Base-by-base conservation (phyloP, 2,797 vertebrate species). In the Austrolebias charrua region DNA sequence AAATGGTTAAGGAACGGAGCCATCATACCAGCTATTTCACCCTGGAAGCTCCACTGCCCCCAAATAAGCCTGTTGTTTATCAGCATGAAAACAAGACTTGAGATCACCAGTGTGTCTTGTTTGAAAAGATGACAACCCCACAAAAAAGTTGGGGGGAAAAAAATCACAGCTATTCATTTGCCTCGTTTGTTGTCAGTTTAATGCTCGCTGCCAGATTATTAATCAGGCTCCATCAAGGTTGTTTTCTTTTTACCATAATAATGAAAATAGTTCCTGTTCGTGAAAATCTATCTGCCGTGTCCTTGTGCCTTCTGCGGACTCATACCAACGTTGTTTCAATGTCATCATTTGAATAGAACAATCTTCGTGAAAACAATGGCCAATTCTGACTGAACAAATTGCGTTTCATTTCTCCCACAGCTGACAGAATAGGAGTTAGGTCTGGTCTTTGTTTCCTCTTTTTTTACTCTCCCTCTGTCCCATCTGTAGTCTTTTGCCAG, bases 321-420 rank as follows among this genome's bases (percentile, higher is more conserved):
- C 35, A 8, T 15, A 45, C 78, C 66, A 76, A 74, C 72, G 76
- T 74, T 60, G 18, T 68, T 79, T 67, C 77, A 83, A 78, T 86
- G 86, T 86, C 81, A 81, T 49, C 1, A 62, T 80, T 81, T 86
- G 73, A 89, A 86, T 73, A 52, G 84, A 78, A 79, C 80, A 88
- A 78, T 86, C 71, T 79, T 81, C 31, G 63, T 3, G 60, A 71
- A 88, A 76, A 89, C 88, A 90, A 87, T 88, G 69, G 80, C 18
- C 74, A 78, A 80, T 90, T 86, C 85, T 64, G 78, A 74, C 53
- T 69, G 54, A n/a, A 83, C 83, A 84, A 86, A 86, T 87, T 86
- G 69, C 80, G 77, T 87, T 84, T 81, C 38, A 62, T 68, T 79
- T 77, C 66, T 76, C 75, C 65, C 60, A n/a, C 48, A 12, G 67